These are phyloP conservation scores for Leptinotarsa tumamoca DNA, from an alignment of 2,888 invertebrate species.

Conservation along the genomic window DNA sequence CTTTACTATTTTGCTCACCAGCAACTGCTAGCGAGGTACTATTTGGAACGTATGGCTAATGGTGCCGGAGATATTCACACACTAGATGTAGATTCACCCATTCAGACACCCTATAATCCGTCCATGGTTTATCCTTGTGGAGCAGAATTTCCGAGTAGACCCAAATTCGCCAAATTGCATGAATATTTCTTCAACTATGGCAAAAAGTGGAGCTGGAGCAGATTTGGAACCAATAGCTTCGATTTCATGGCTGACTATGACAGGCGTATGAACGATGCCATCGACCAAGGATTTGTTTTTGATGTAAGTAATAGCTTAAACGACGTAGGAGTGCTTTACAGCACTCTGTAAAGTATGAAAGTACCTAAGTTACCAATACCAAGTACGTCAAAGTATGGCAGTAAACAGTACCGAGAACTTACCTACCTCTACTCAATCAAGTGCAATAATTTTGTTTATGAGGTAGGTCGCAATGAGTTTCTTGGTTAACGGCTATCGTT, in stretches of 20 bases:
- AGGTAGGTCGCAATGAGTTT: too few species aligned
- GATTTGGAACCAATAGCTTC: conserved; percentile 68
- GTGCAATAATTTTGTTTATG: too few species aligned
- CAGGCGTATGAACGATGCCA: conserved; percentile 70
- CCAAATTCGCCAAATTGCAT: conserved; percentile 69
- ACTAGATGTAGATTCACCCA: conserved; percentile 67
- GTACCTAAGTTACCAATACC: too few species aligned
- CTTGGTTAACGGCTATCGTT: too few species aligned
- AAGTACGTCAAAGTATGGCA: too few species aligned
- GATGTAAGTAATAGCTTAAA: conserved; percentile 37
- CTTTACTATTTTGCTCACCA: conserved; percentile 75
- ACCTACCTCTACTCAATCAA: too few species aligned
- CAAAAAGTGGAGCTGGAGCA: conserved; percentile 59
- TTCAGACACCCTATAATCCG: conserved; percentile 74
- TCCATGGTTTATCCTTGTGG: conserved; percentile 75
- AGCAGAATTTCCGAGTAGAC: conserved; percentile 74
- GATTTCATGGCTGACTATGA: conserved; percentile 65
- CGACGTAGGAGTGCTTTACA: too few species aligned
- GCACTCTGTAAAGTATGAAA: too few species aligned
- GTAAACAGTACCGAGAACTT: too few species aligned
- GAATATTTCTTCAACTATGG: conserved; percentile 63
- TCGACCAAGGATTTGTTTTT: conserved; percentile 68
- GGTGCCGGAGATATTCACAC: conserved; percentile 75
- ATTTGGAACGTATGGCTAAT: conserved; percentile 79
- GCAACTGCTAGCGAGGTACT: conserved; percentile 78